Evolutionary conservation across 2,888 invertebrate genomes (phyloP), one percentile per base, ranked within the genome.

Genomic region (Ochlodes sylvanus): DNA sequence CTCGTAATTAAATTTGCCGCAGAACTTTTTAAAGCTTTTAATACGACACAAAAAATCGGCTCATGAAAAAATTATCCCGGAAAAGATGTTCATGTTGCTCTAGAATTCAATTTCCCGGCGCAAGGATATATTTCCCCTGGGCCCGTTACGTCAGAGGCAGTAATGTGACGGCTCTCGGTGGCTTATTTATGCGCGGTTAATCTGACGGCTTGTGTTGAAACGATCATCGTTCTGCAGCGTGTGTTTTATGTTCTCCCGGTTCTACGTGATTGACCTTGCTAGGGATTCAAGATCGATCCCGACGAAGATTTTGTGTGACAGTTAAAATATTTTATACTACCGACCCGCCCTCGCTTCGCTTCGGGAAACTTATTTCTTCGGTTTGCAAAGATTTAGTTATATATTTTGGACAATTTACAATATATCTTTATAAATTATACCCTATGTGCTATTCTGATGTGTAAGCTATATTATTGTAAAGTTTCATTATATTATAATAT

Each of bases 31-130:
- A 19, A 50, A 19, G 4, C 50, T 12, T 19, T 50, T 12, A 50
- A 50, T 50, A 50, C 19, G 50, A 12, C 19, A 17, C 19, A 19
- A 12, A 54, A 54, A 54, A n/a, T n/a, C 19, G n/a, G n/a, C n/a
- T 14, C 54, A 32, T 54, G 19, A 50, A 54, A 54, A 54, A 54
- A 54, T 54, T 54, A 54, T 54, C 32, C 54, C 55, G 55, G 21
- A 17, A 55, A 55, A 55, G 55, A 55, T 55, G 55, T 34, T 55
- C 55, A 32, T 55, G 34, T 76, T 76, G 73, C 71, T 76, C 74
- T 75, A 75, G 75, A 75, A 77, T 78, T 78, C 78, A 78, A 78
- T 77, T 78, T 77, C 76, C 74, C 69, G 72, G 74, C 73, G 70
- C 72, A 68, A 63, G 66, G 52, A 66, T 68, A 71, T 65, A 77